Percentiles rank a stretch among this genome's conserved stretches.
Evolutionary conservation across 2,113 vertebrate genomes (phyloP).

Genomic region (Nycticorax nycticorax): DNA sequence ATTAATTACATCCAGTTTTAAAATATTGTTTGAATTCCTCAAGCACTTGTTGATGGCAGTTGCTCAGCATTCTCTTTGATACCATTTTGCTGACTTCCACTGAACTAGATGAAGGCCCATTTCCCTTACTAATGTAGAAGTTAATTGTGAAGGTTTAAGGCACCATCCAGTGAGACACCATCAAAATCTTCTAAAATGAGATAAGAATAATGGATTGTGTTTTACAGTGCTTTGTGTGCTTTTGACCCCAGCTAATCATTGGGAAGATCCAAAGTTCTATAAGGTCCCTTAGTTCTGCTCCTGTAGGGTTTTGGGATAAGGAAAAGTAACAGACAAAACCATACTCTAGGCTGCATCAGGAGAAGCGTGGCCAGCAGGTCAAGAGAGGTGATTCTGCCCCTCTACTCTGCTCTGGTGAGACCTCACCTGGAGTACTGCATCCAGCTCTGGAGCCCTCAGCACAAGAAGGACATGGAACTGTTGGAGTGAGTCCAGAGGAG

Average conservation of each 20-base stretch:
- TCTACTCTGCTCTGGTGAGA: too few relatives aligned
- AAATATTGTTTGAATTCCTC: not conserved
- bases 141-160: not conserved
- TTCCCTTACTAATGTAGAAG: not conserved
- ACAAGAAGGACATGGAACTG: too few relatives aligned
- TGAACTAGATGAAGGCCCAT: not conserved
- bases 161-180: not conserved
- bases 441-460: too few relatives aligned
- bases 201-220: not conserved
- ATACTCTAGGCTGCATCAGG: too few relatives aligned
- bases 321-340: not conserved
- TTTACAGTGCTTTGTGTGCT: not conserved
- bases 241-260: not conserved
- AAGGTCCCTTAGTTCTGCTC: not conserved
- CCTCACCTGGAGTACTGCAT: too few relatives aligned
- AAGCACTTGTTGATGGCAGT: not conserved
- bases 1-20: not conserved
- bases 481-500: too few relatives aligned
- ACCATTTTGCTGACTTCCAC: not conserved
- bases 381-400: too few relatives aligned
- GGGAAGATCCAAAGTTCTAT: not conserved
- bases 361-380: too few relatives aligned
- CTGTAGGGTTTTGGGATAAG: not conserved
- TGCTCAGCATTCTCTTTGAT: not conserved
- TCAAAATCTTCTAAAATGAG: not conserved